A percentile compares a stretch with the other conserved stretches of the same genome.
Conservation (phyloP, 2,888 invertebrate genomes). For the Amphiduros pacificus region DNA sequence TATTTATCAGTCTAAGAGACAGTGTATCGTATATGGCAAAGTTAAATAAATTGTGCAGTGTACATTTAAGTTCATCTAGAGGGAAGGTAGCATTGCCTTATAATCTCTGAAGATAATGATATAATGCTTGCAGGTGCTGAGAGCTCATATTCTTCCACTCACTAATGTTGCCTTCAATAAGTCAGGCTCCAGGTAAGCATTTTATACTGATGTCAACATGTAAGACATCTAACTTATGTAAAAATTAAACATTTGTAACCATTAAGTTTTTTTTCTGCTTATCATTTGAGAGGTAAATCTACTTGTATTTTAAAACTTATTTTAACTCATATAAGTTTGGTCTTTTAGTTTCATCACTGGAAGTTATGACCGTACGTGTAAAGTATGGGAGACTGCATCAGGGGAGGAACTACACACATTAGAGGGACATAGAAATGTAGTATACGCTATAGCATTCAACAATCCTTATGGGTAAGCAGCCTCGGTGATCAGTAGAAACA, state of each 20-base stretch:
- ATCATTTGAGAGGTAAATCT: background rate
- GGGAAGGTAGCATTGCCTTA: too few relatives aligned
- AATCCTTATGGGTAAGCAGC: conserved; percentile 73
- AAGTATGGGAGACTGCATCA: conserved; percentile 75
- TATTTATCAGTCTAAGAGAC: too few relatives aligned
- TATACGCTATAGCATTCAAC: conserved; percentile 78
- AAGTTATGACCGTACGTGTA: conserved; percentile 83
- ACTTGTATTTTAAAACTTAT: too few relatives aligned
- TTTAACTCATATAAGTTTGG: too few relatives aligned
- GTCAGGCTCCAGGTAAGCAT: conserved; percentile 58
- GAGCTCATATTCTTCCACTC: conserved; percentile 59
- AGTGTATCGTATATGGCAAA: too few relatives aligned
- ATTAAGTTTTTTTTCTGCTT: background rate
- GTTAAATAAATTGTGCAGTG: too few relatives aligned
- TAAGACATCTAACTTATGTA: too few relatives aligned
- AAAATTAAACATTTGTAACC: too few relatives aligned
- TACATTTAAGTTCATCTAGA: too few relatives aligned
- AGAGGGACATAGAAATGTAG: conserved; percentile 78
- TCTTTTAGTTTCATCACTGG: conserved; percentile 73
- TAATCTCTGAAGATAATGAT: too few relatives aligned
- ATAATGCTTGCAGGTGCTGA: conserved; percentile 53
- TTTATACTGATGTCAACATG: too few relatives aligned
- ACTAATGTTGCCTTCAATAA: conserved; percentile 61
- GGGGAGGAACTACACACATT: conserved; percentile 72
- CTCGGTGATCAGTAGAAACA: too few relatives aligned